Evolutionary conservation across 2,113 vertebrate genomes (phyloP).

Genomic region (Perccottus glenii): DNA sequence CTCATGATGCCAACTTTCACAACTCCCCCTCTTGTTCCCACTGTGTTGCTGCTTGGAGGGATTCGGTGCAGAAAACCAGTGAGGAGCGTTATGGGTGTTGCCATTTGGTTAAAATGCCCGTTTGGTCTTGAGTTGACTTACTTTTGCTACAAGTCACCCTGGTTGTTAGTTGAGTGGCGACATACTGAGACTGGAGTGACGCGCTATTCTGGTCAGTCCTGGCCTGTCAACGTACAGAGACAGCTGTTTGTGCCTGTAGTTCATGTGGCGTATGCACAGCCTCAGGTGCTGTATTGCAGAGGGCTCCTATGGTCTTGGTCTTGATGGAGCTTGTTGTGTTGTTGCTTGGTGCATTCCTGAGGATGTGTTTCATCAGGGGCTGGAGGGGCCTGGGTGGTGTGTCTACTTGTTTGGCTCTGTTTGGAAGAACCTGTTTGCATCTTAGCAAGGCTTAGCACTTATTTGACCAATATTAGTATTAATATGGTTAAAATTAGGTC

Average conservation of each 20-base stretch:
- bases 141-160: neutral
- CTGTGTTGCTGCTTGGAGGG: neutral
- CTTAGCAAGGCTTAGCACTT: neutral
- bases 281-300: slow-evolving; percentile 2
- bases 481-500: too few relatives aligned
- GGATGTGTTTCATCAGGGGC: slow-evolving; percentile 27
- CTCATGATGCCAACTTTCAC: slow-evolving; percentile 13
- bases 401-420: slow-evolving; percentile 13
- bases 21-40: neutral
- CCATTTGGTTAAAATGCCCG: neutral
- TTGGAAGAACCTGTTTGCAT: neutral
- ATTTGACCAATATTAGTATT: too few relatives aligned
- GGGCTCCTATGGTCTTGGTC: slow-evolving; percentile 1
- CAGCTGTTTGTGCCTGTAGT: slow-evolving; percentile 26
- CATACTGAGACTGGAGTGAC: neutral
- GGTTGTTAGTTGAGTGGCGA: slow-evolving; percentile 2
- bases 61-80: neutral
- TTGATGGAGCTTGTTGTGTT: slow-evolving; percentile 34
- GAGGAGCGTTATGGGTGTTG: slow-evolving; percentile 9
- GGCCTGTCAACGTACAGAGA: slow-evolving; percentile 20
- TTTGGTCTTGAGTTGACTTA: neutral
- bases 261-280: neutral
- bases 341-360: slow-evolving; percentile 40
- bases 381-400: slow-evolving; percentile 2
- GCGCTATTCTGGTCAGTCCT: slow-evolving; percentile 24